Conservation (phyloP, 2,888 invertebrate genomes). For the Orthosia cruda region DNA sequence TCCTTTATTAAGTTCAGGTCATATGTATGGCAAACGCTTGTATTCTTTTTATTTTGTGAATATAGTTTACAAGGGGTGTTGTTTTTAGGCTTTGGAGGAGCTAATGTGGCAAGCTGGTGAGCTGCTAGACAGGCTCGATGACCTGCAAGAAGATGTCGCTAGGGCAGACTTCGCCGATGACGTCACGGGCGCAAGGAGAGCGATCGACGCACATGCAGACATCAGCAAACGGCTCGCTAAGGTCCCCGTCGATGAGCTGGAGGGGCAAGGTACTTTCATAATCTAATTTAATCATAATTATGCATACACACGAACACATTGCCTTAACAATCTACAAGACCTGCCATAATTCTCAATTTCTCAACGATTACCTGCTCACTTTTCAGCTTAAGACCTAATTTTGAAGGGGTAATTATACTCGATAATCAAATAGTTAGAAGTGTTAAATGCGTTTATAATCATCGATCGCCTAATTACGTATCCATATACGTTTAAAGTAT, state of each 20-base stretch:
- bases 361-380: slow-evolving; percentile 28
- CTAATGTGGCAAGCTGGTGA: slow-evolving; percentile 99
- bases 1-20: slow-evolving; percentile 7
- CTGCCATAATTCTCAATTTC: slow-evolving; percentile 11
- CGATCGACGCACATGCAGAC: slow-evolving; percentile 98
- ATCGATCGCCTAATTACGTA: slow-evolving; percentile 50
- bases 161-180: slow-evolving; percentile 99
- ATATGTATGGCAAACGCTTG: neutral
- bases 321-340: neutral
- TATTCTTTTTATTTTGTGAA: neutral
- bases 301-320: neutral
- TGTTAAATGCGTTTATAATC: slow-evolving; percentile 55
- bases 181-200: slow-evolving; percentile 97
- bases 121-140: slow-evolving; percentile 97
- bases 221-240: slow-evolving; percentile 98
- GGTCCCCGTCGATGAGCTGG: slow-evolving; percentile 98
- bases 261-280: slow-evolving; percentile 94
- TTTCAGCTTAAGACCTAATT: slow-evolving; percentile 77
- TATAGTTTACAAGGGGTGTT: slow-evolving; percentile 6
- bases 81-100: slow-evolving; percentile 95
- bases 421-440: slow-evolving; percentile 43
- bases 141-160: slow-evolving; percentile 97
- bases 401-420: slow-evolving; percentile 37
- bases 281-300: slow-evolving; percentile 3
- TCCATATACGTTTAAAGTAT: slow-evolving; percentile 45